Conservation (phyloP, 1,140 invertebrate species). For the Diabrotica virgifera region DNA sequence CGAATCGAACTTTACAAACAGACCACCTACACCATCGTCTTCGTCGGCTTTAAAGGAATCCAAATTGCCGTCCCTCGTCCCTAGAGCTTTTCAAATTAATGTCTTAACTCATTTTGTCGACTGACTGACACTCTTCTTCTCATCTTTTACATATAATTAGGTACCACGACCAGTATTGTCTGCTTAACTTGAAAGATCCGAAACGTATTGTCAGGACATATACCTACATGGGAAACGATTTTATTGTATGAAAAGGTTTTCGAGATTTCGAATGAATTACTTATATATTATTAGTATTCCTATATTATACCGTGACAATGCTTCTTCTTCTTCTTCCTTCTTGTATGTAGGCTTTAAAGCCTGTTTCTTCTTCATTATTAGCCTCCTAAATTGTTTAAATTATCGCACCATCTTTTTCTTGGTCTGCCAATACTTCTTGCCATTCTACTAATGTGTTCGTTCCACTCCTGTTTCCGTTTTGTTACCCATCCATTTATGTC, state of each 20-base stretch:
- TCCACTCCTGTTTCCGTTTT: no score
- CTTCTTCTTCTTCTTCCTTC: no score
- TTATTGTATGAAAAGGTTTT: not conserved
- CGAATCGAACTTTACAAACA: not conserved
- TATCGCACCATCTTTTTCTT: no score
- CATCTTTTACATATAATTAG: conserved; percentile 3
- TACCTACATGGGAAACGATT: not conserved
- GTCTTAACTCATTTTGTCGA: conserved; percentile 2
- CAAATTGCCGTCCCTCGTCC: not conserved
- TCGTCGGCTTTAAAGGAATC: not conserved
- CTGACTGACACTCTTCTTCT: not conserved
- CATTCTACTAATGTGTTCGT: no score
- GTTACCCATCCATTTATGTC: no score
- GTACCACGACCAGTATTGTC: not conserved
- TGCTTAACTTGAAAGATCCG: not conserved
- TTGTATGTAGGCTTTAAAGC: no score
- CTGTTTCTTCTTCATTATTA: no score
- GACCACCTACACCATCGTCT: not conserved
- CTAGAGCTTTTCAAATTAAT: conserved; percentile 1
- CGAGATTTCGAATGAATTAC: not conserved
- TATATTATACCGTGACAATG: no score
- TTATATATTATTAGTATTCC: no score
- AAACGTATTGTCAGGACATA: not conserved
- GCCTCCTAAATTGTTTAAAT: no score
- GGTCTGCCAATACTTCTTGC: no score